Conservation (phyloP, 2,113 vertebrate genomes). For the Porphyrio hochstetteri region DNA sequence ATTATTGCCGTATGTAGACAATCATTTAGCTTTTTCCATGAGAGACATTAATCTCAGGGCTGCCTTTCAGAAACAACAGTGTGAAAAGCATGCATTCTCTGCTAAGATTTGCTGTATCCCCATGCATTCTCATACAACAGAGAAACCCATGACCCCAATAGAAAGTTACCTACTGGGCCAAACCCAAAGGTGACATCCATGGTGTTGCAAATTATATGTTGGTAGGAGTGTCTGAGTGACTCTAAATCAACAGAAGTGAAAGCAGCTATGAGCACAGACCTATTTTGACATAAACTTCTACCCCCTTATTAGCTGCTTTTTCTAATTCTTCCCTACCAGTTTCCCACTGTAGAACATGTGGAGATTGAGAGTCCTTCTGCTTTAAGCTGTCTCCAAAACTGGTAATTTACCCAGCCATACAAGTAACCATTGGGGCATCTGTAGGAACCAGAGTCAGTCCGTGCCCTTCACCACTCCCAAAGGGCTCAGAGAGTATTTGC, state of each 20-base stretch:
- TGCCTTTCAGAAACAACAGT: neutral
- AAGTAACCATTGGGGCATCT: neutral
- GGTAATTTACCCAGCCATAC: neutral
- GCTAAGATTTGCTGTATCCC: neutral
- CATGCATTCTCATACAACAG: neutral
- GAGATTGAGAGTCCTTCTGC: neutral
- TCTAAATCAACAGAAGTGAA: neutral
- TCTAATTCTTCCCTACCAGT: neutral
- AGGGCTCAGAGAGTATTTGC: fast-evolving
- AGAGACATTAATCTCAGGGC: neutral
- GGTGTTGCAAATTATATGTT: neutral
- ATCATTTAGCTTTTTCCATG: neutral
- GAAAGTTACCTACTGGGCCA: neutral
- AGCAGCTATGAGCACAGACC: neutral
- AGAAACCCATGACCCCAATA: neutral
- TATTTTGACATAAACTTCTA: neutral
- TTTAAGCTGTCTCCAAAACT: neutral
- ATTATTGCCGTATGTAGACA: too few species aligned
- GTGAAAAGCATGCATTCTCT: neutral
- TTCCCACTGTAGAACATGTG: neutral
- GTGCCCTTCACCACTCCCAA: neutral
- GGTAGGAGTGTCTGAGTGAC: neutral
- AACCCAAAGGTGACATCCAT: neutral
- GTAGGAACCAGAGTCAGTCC: neutral
- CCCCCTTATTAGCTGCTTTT: neutral